Evolutionary conservation across 2,888 invertebrate genomes (phyloP).

Genomic region (Megalurothrips usitatus): DNA sequence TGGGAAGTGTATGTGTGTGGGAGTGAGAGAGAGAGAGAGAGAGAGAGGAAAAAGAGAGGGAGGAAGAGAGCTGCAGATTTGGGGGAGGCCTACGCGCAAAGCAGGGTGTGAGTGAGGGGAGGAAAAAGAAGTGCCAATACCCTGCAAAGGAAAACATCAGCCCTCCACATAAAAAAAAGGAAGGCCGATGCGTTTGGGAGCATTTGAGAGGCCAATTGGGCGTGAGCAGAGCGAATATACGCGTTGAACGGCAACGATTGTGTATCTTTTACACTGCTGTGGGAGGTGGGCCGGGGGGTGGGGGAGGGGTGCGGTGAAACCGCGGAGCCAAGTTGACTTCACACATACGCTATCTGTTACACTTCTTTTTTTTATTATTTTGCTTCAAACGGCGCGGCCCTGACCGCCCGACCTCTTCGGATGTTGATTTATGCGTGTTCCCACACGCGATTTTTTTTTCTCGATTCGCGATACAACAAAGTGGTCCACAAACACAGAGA

Average conservation of each 20-base stretch:
- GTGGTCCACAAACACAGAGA: too few species aligned
- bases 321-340: background rate
- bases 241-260: background rate
- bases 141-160: constrained; percentile 16
- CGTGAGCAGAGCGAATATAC: background rate
- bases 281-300: background rate
- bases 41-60: background rate
- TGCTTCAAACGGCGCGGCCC: background rate
- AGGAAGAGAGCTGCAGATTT: background rate
- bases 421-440: constrained; percentile 6
- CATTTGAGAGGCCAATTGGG: constrained; percentile 8
- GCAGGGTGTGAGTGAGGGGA: constrained; percentile 1
- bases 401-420: background rate
- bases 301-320: background rate
- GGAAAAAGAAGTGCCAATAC: constrained; percentile 23
- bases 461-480: background rate
- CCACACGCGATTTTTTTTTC: background rate
- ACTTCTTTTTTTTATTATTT: background rate
- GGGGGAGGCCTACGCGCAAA: constrained; percentile 13
- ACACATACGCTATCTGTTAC: constrained; percentile 6
- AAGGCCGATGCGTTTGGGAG: background rate
- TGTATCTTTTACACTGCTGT: background rate
- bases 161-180: background rate
- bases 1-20: background rate
- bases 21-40: background rate